These are phyloP conservation scores for Tinamus major DNA, from an alignment of 2,797 vertebrate species.

Conservation along the genomic window DNA sequence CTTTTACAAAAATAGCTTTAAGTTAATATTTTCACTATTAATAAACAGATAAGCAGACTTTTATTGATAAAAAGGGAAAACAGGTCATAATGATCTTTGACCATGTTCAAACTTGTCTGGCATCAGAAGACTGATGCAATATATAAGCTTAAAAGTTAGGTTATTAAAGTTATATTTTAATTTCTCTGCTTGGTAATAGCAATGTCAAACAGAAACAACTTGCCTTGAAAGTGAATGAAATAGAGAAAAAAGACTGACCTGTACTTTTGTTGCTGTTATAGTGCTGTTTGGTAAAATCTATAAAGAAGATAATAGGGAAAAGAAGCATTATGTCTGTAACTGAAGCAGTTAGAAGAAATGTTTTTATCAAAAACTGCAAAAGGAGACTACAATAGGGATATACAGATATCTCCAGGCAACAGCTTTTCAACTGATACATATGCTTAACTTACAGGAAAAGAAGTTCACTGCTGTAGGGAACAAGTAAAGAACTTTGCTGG, in stretches of 20 bases:
- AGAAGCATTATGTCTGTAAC: neutral
- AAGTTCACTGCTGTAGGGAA: neutral
- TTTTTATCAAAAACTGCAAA: neutral
- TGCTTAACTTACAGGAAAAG: neutral
- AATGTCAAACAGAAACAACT: neutral
- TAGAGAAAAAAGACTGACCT: neutral
- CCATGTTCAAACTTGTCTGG: neutral
- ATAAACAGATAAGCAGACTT: neutral
- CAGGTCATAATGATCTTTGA: neutral
- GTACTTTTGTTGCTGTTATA: neutral
- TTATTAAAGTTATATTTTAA: neutral
- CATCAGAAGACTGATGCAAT: neutral
- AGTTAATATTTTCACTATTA: slow-evolving; percentile 5
- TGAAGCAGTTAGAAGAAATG: neutral
- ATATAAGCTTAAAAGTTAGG: neutral
- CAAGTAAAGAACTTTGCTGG: neutral
- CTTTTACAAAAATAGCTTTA: neutral
- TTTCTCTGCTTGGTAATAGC: neutral
- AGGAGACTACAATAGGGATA: neutral
- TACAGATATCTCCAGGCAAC: neutral
- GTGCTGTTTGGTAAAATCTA: neutral
- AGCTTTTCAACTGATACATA: neutral
- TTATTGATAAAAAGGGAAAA: slow-evolving; percentile 22
- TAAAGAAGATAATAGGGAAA: neutral
- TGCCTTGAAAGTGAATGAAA: neutral